Evolutionary conservation across 2,888 invertebrate genomes (phyloP).

Genomic region (Villa cingulata): DNA sequence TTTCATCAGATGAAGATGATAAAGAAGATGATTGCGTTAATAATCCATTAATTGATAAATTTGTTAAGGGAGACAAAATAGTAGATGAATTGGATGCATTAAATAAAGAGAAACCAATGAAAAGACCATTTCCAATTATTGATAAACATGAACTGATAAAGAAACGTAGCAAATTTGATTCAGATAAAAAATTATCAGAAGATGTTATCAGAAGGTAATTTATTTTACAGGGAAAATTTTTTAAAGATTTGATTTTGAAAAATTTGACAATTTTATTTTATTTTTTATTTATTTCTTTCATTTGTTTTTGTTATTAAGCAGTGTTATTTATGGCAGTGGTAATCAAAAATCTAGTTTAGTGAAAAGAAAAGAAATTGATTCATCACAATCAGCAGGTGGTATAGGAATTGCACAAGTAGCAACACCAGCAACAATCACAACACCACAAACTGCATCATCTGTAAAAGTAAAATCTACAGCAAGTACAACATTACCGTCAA

Average conservation of each 20-base stretch:
- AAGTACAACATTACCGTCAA: too few relatives aligned
- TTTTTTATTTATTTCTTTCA: not conserved
- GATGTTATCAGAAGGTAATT: not conserved
- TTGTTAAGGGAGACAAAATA: slow-evolving; percentile 26
- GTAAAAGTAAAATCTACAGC: too few relatives aligned
- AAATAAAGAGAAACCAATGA: slow-evolving; percentile 21
- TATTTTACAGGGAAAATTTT: not conserved
- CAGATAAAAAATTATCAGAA: slow-evolving; percentile 14
- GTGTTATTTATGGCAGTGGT: not conserved
- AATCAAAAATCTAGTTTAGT: not conserved
- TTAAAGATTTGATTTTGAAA: not conserved
- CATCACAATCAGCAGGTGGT: too few relatives aligned
- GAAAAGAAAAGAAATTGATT: not conserved
- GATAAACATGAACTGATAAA: slow-evolving; percentile 17
- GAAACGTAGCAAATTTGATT: slow-evolving; percentile 21
- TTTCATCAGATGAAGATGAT: slow-evolving; percentile 26
- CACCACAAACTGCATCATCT: not conserved
- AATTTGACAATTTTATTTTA: too few relatives aligned
- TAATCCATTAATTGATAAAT: slow-evolving; percentile 22
- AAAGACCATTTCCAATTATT: slow-evolving; percentile 19
- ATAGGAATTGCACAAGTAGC: not conserved
- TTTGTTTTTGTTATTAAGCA: not conserved
- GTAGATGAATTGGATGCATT: slow-evolving; percentile 30
- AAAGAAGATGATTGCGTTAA: slow-evolving; percentile 17
- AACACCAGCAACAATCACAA: not conserved